Evolutionary conservation across 2,113 vertebrate genomes (phyloP), one percentile per base, ranked within the genome.

Genomic region (Tyrannus savana): DNA sequence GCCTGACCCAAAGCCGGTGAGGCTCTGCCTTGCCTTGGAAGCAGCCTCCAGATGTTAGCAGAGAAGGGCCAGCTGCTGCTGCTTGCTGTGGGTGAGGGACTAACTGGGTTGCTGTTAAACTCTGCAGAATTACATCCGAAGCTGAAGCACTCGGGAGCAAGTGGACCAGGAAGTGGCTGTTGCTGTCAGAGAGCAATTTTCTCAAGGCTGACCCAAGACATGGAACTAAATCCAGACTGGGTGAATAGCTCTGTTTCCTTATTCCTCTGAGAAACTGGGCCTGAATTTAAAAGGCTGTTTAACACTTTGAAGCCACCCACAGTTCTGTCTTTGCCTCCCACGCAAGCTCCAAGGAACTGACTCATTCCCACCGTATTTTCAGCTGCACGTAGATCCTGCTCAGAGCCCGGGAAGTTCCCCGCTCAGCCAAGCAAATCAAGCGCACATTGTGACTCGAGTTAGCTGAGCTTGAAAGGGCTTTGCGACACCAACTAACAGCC

Each of bases 311-410:
- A 96, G 86, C 94, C 89, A 90, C 95, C 91, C 94, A 96, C 90
- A 90, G 87, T 19, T 85, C 89, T 95, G 94, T 74, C 91, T 95
- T 77, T 94, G 82, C 90, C 91, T 95, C 94, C 94, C 95, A 95
- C 95, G 80, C 81, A 75, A 94, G 90, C 94, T 96, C 95, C 94
- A 91, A 97, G 93, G 95, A 96, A 91, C 94, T 96, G 89, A 93
- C 89, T 95, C 96, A 96, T 96, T 96, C 90, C 94, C 92, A 86
- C 95, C 63, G 25, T 93, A 92, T 94, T 95, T 93, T 95, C 94
- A 93, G 94, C 94, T 95, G 94, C 2, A 12, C 4, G 1, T 67
- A 91, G 95, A 89, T 95, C 80, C 87, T 91, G 84, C 92, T 95
- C 41, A 1, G 66, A 88, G 88, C 84, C 46, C 64, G 46, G 90